Conservation (phyloP, 1,140 invertebrate species). For the Eueides isabella region DNA sequence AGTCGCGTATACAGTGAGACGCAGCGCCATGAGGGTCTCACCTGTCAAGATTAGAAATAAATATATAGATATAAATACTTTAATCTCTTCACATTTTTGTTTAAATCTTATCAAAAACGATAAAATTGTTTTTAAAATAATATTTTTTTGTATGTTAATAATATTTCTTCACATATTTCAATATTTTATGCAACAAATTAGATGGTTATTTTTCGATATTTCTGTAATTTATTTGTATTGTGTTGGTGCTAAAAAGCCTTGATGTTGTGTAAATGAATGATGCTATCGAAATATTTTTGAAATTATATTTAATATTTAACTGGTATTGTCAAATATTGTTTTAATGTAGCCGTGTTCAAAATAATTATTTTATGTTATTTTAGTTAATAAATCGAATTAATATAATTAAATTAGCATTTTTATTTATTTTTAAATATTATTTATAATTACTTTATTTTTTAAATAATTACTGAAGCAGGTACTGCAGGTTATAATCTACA, state of each 20-base stretch:
- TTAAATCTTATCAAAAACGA: neutral
- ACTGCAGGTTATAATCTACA: too few species aligned
- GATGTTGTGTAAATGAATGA: conserved; percentile 13
- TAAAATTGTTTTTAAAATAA: neutral
- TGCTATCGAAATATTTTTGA: conserved; percentile 18
- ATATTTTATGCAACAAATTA: neutral
- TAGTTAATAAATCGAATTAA: conserved; percentile 46
- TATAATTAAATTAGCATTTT: conserved; percentile 23
- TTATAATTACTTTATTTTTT: too few species aligned
- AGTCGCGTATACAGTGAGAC: too few species aligned
- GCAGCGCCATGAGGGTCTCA: too few species aligned
- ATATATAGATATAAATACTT: neutral
- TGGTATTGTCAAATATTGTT: conserved; percentile 16
- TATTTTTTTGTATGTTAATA: neutral
- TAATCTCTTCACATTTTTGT: neutral
- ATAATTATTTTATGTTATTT: conserved; percentile 42
- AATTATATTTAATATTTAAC: conserved; percentile 25
- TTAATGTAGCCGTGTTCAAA: conserved; percentile 44
- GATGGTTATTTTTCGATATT: neutral
- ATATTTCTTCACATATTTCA: neutral
- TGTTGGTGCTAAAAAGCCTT: conserved; percentile 30
- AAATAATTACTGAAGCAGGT: too few species aligned
- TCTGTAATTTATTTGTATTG: neutral
- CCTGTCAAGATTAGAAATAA: neutral
- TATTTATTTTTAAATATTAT: conserved; percentile 21